Conservation (phyloP, 2,888 invertebrate genomes). For the Neoascia interrupta region DNA sequence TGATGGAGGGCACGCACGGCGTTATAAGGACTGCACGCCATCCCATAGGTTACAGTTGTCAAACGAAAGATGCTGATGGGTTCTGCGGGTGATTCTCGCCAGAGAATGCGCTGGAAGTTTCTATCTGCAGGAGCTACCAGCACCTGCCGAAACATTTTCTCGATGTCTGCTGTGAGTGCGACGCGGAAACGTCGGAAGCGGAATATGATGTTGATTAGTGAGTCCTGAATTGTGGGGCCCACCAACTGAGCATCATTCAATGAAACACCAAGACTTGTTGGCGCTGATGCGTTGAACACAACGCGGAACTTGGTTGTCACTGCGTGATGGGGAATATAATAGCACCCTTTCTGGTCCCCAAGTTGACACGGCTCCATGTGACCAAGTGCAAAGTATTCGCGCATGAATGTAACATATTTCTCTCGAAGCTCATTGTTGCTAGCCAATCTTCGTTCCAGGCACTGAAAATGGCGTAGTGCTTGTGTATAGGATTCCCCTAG, state of each 20-base stretch:
- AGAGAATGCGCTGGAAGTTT: slow-evolving; percentile 34
- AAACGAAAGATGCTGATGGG: background rate
- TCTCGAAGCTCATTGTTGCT: too few species aligned
- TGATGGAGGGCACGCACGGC: slow-evolving; percentile 3
- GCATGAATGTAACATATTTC: too few species aligned
- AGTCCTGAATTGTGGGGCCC: slow-evolving; percentile 34
- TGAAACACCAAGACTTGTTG: too few species aligned
- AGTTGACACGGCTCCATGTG: slow-evolving; percentile 39
- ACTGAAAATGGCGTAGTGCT: slow-evolving; percentile 12
- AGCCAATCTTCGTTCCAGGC: slow-evolving; percentile 1
- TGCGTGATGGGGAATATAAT: slow-evolving; percentile 47
- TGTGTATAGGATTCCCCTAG: slow-evolving; percentile 6
- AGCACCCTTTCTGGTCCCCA: slow-evolving; percentile 16
- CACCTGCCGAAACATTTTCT: slow-evolving; percentile 17
- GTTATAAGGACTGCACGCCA: slow-evolving; percentile 43
- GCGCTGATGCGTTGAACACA: slow-evolving; percentile 47
- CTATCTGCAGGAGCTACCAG: slow-evolving; percentile 12
- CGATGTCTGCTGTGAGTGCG: slow-evolving; percentile 19
- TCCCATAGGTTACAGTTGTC: slow-evolving; percentile 38
- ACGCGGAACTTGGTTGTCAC: slow-evolving; percentile 35
- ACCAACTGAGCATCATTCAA: slow-evolving; percentile 29
- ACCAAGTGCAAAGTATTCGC: slow-evolving; percentile 20
- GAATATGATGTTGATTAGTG: slow-evolving; percentile 22
- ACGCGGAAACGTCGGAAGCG: slow-evolving; percentile 36
- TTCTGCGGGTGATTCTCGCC: slow-evolving; percentile 33